phyloP scores from a whole-genome alignment of 1,140 invertebrate genomes.

The Capitella teleta region DNA sequence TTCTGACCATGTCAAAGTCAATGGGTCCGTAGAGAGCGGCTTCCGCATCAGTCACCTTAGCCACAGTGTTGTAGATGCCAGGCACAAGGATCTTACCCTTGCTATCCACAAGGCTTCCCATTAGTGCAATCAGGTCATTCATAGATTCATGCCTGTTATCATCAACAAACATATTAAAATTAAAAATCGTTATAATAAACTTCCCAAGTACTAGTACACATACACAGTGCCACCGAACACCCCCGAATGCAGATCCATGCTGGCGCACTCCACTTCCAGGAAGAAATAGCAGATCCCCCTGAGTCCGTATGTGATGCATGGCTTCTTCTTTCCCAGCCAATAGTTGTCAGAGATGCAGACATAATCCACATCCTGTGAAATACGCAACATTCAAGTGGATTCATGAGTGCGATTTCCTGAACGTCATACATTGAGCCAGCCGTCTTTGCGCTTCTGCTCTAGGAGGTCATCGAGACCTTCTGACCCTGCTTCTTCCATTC shows the following conservation, averaged over 20 bases:
- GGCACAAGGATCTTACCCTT: constrained; percentile 35
- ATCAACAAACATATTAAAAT: no score
- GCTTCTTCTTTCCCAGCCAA: constrained; percentile 91
- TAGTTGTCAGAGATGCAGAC: constrained; percentile 99
- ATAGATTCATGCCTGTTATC: constrained; percentile 36
- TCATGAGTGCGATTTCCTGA: background rate
- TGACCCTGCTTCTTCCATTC: constrained; percentile 96
- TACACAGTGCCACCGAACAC: constrained; percentile 74
- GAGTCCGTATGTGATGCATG: constrained; percentile 93
- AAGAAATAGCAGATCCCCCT: constrained; percentile 84
- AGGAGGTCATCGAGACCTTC: constrained; percentile 85
- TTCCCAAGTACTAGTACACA: no score
- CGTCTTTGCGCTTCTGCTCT: constrained; percentile 48
- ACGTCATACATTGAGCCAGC: no score
- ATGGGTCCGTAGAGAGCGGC: constrained; percentile 68
- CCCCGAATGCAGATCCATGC: constrained; percentile 90
- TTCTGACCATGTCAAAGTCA: constrained; percentile 66
- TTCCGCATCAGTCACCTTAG: constrained; percentile 56
- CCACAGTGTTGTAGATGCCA: constrained; percentile 34
- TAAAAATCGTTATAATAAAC: no score
- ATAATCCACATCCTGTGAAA: constrained; percentile 62
- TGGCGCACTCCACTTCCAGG: constrained; percentile 76
- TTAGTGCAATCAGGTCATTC: constrained; percentile 31
- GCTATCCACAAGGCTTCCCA: constrained; percentile 29
- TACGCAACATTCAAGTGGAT: background rate